These are phyloP conservation scores for Callopanchax toddi DNA, from an alignment of 2,113 vertebrate genomes.

Conservation along the genomic window DNA sequence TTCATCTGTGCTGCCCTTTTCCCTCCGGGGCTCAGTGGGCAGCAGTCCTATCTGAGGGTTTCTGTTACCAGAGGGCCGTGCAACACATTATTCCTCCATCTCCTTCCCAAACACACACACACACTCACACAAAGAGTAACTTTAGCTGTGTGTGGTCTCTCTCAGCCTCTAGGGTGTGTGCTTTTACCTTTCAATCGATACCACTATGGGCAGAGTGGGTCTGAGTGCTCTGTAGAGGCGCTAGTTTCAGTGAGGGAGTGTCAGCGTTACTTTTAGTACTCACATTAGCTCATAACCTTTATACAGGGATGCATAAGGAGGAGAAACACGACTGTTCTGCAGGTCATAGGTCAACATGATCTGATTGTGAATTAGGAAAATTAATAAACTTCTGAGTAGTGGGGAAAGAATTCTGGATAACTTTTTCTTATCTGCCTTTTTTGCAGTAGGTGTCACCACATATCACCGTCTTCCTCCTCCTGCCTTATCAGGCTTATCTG, in stretches of 20 bases:
- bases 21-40: constrained; percentile 39
- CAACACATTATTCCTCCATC: constrained; percentile 9
- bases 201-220: constrained; percentile 71
- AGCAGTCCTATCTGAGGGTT: constrained; percentile 50
- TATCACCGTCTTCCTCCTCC: constrained; percentile 19
- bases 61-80: constrained; percentile 60
- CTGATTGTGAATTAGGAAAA: too few species aligned
- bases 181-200: constrained; percentile 80
- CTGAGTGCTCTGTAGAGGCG: constrained; percentile 70
- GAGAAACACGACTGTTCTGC: neutral
- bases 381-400: too few species aligned
- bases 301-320: constrained; percentile 14
- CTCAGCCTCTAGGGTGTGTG: constrained; percentile 63
- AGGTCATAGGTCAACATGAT: constrained; percentile 13
- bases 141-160: constrained; percentile 69
- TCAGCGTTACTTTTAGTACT: constrained; percentile 40
- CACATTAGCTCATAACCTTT: constrained; percentile 40
- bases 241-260: constrained; percentile 61
- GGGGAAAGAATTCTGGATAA: too few species aligned
- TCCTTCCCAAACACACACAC: constrained; percentile 29
- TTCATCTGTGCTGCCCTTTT: constrained; percentile 33
- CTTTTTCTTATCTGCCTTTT: too few species aligned
- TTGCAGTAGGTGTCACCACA: constrained; percentile 5
- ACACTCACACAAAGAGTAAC: constrained; percentile 63
- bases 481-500: constrained; percentile 38